Conservation (phyloP, 2,113 vertebrate genomes). For the Erythrocercus mccallii region DNA sequence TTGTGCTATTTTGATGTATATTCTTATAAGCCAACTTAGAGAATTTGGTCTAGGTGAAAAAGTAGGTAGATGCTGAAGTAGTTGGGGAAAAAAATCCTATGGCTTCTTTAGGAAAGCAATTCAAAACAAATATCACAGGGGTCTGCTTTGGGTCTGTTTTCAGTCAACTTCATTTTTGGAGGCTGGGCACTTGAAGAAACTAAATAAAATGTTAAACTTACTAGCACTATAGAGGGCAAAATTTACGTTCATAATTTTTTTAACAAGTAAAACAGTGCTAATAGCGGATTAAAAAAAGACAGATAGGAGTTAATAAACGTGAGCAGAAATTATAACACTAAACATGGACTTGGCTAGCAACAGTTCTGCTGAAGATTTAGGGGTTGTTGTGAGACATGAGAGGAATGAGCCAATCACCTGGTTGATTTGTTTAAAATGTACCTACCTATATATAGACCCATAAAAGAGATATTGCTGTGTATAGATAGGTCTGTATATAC, state of each 20-base stretch:
- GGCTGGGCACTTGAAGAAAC: neutral
- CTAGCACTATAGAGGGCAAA: neutral
- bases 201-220: neutral
- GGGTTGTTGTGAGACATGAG: neutral
- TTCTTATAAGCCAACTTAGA: neutral
- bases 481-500: neutral
- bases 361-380: neutral
- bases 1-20: neutral
- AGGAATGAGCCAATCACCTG: neutral
- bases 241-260: neutral
- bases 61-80: neutral
- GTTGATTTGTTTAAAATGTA: neutral
- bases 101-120: neutral
- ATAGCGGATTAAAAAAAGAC: neutral
- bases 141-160: neutral
- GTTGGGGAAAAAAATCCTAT: neutral
- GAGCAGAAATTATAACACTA: neutral
- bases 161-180: neutral
- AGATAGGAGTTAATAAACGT: neutral
- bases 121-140: neutral
- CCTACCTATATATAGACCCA: neutral
- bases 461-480: neutral
- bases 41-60: neutral
- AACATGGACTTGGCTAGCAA: neutral
- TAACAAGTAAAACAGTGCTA: neutral